Percentiles rank a stretch among this genome's conserved stretches.
These are phyloP conservation scores for Pseudococcus longispinus DNA, from an alignment of 2,888 invertebrate genomes.

Conservation along the genomic window DNA sequence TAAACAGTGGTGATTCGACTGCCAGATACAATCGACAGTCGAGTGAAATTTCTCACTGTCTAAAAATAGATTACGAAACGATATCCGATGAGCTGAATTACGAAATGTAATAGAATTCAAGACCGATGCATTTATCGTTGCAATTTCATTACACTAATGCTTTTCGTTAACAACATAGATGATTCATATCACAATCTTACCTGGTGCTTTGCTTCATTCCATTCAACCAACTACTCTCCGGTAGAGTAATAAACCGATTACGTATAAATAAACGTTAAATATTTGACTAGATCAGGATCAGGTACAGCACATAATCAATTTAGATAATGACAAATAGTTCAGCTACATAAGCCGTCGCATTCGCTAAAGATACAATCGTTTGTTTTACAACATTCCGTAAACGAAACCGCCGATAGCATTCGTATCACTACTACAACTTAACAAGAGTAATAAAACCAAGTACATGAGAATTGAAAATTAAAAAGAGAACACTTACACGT, in stretches of 20 bases:
- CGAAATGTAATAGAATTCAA: neutral
- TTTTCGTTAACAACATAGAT: neutral
- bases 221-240: neutral
- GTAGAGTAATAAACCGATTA: neutral
- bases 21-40: too few species aligned
- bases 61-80: neutral
- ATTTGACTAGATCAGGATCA: too few species aligned
- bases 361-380: too few species aligned
- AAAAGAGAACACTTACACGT: conserved; percentile 5
- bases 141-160: neutral
- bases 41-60: too few species aligned
- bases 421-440: neutral
- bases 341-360: too few species aligned
- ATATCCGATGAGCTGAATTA: neutral
- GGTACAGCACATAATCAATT: neutral
- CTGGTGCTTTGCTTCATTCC: neutral
- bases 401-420: neutral
- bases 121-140: neutral
- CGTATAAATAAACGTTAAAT: neutral
- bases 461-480: neutral
- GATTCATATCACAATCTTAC: neutral
- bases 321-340: neutral
- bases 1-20: too few species aligned
- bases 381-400: neutral
- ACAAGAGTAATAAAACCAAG: neutral